Conservation (phyloP, 2,113 vertebrate species). For the Neogale vison region DNA sequence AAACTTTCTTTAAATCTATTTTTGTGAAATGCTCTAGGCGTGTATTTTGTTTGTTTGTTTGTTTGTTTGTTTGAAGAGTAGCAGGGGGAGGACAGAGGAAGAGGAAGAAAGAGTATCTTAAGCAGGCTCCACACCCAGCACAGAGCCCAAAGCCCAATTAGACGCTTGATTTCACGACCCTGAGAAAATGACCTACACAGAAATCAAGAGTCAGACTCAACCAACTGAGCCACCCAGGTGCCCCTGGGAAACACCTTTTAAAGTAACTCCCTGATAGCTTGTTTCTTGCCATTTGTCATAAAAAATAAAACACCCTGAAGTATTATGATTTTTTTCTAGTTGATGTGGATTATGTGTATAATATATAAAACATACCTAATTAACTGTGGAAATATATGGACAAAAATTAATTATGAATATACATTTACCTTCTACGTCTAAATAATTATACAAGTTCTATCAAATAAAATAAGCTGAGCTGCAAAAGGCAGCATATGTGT, state of each 20-base stretch:
- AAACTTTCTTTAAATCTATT: background rate
- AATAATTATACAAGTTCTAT: background rate
- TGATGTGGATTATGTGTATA: background rate
- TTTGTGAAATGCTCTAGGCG: background rate
- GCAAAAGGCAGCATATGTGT: background rate
- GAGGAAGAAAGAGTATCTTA: background rate
- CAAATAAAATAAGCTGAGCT: background rate
- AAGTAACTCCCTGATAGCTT: background rate
- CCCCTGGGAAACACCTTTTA: background rate
- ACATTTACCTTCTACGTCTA: background rate
- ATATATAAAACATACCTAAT: background rate
- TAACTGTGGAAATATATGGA: background rate
- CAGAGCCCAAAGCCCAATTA: background rate
- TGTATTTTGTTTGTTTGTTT: background rate
- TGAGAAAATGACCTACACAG: background rate
- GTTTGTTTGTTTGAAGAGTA: background rate
- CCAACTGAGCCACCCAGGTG: background rate
- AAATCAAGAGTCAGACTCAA: background rate
- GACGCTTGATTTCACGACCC: background rate
- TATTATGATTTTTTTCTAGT: background rate
- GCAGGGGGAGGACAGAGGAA: background rate
- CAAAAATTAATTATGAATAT: background rate
- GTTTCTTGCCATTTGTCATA: background rate
- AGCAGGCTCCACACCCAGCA: background rate
- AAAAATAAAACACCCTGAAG: background rate